phyloP scores from a whole-genome alignment of 2,888 invertebrate species.

The Pandemis heparana region DNA sequence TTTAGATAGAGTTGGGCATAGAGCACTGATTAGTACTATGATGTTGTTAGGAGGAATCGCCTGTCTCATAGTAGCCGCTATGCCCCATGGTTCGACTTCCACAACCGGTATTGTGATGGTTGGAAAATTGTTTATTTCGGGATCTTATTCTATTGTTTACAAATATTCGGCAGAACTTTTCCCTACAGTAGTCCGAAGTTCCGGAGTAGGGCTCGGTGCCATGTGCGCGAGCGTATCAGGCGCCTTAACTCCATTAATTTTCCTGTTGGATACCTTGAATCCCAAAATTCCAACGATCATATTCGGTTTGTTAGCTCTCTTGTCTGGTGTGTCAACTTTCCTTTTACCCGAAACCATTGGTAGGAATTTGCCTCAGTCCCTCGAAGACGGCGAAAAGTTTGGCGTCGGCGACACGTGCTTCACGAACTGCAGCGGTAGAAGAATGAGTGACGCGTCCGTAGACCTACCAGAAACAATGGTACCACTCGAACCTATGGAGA shows the following conservation, averaged over 20 bases:
- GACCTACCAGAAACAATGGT: slow-evolving; percentile 79
- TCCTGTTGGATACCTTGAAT: slow-evolving; percentile 91
- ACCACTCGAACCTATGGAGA: slow-evolving; percentile 70
- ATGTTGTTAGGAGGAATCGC: slow-evolving; percentile 93
- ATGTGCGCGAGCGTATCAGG: slow-evolving; percentile 95
- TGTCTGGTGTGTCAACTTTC: slow-evolving; percentile 90
- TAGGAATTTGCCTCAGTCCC: slow-evolving; percentile 92
- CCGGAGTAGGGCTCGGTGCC: slow-evolving; percentile 93
- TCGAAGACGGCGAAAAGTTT: slow-evolving; percentile 94
- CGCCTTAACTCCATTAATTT: slow-evolving; percentile 91
- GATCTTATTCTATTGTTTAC: slow-evolving; percentile 94
- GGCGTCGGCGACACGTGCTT: slow-evolving; percentile 94
- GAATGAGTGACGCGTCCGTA: slow-evolving; percentile 69
- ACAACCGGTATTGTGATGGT: slow-evolving; percentile 89
- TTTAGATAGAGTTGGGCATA: slow-evolving; percentile 91
- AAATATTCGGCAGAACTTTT: slow-evolving; percentile 95
- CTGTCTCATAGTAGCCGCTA: slow-evolving; percentile 90
- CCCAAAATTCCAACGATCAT: slow-evolving; percentile 91
- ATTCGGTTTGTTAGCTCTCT: slow-evolving; percentile 90
- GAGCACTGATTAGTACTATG: slow-evolving; percentile 90
- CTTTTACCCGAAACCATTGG: slow-evolving; percentile 93
- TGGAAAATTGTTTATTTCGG: slow-evolving; percentile 93
- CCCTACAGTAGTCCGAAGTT: slow-evolving; percentile 94
- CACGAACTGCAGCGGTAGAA: slow-evolving; percentile 85
- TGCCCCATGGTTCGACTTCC: slow-evolving; percentile 87